Base-by-base conservation (phyloP, 2,113 vertebrate genomes). In the Panurus biarmicus region DNA sequence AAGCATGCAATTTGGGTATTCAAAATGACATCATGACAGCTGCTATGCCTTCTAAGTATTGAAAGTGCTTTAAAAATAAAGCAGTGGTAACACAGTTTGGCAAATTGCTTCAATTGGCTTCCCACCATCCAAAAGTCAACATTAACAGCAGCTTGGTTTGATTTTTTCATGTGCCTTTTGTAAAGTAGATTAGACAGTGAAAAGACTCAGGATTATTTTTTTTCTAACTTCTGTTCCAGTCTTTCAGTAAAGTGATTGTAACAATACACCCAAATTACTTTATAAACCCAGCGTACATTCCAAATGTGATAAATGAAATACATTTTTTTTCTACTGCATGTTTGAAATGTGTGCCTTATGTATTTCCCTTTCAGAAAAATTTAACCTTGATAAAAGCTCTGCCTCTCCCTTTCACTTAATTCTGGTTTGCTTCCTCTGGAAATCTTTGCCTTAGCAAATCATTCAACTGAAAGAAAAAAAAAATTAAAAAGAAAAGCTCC, bases 1-100 rank as follows among this genome's bases (percentile, higher is more conserved):
- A 89, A 89, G 86, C 81, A 87, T 73, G 91, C 73, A 95, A 91
- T 94, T 84, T 94, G 73, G 80, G 90, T 91, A 91, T 82, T 94
- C 94, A 94, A 66, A 95, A 91, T 92, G 80, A 87, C 77, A 95
- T 95, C 82, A 90, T 73, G 92, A 92, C 85, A 87, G 87, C 83
- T 94, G 88, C 76, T 84, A 73, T 77, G 92, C 67, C 50, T 92
- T 89, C 77, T 47, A 95, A 93, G 93, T 77, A 93, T 57, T 95
- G 82, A 88, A 93, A 95, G 84, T 74, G 86, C 76, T 96, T 78
- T 92, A 93, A 95, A 95, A 96, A 96, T 89, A 96, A 94, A 94
- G 71, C 69, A 90, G 35, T 79, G 83, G 80, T 92, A 91, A 90
- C 22, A 53, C 56, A 89, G 75, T 85, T 77, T 91, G 88, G 80